phyloP scores from a whole-genome alignment of 2,113 vertebrate species.

The Pterocles gutturalis region DNA sequence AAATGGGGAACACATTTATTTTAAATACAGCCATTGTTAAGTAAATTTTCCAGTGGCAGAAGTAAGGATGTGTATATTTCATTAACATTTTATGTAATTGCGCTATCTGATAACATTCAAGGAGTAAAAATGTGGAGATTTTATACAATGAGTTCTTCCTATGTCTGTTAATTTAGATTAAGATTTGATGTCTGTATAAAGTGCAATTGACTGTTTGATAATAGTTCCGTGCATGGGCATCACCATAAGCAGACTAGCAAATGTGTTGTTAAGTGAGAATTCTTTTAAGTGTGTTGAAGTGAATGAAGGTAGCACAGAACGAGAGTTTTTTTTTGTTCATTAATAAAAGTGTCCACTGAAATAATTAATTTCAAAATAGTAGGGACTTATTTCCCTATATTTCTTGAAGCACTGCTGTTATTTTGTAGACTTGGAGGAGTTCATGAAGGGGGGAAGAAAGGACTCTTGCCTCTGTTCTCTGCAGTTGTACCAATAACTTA shows the following conservation, averaged over 20 bases:
- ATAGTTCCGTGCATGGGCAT: background rate
- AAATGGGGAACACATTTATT: background rate
- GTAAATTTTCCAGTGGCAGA: background rate
- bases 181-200: background rate
- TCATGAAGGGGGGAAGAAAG: rapidly evolving
- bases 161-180: background rate
- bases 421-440: background rate
- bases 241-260: background rate
- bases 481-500: background rate
- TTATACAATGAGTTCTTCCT: background rate
- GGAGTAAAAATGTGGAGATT: background rate
- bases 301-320: background rate
- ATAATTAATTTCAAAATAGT: background rate
- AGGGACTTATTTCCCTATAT: background rate
- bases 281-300: background rate
- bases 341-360: background rate
- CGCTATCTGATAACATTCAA: background rate
- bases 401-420: background rate
- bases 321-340: background rate
- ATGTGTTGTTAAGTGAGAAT: background rate
- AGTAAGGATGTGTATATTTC: background rate
- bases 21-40: background rate
- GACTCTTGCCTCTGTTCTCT: background rate
- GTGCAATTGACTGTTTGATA: background rate
- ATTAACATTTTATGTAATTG: background rate